A percentile compares a stretch with the other conserved stretches of the same genome.
Conservation (phyloP, 2,888 invertebrate species). For the Lasioglossum lativentre region DNA sequence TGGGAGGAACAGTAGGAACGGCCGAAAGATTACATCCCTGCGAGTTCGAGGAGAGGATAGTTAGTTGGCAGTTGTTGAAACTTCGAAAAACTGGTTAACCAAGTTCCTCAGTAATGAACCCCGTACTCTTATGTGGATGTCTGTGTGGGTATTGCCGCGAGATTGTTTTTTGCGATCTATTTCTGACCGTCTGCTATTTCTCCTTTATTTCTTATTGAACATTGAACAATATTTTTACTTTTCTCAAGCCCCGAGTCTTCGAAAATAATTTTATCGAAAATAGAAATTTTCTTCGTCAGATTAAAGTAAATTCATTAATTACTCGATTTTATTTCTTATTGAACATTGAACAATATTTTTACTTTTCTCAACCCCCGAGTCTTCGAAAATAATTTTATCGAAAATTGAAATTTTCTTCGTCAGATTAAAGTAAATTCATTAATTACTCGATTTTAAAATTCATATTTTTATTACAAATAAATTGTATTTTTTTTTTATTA, state of each 20-base stretch:
- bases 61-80: conserved; percentile 74
- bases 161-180: conserved; percentile 50
- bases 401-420: not conserved
- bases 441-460: too few relatives aligned
- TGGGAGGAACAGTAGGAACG: conserved; percentile 76
- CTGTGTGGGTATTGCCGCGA: conserved; percentile 59
- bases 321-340: not conserved
- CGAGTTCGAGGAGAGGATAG: conserved; percentile 42
- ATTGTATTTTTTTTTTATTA: too few relatives aligned
- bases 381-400: not conserved
- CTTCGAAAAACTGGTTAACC: conserved; percentile 77
- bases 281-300: not conserved
- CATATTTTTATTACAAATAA: too few relatives aligned
- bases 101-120: conserved; percentile 77
- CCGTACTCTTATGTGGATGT: conserved; percentile 71
- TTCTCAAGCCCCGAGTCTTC: too few relatives aligned
- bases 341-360: not conserved
- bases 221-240: not conserved
- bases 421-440: too few relatives aligned
- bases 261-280: not conserved
- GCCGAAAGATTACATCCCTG: conserved; percentile 77
- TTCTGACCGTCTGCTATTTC: conserved; percentile 19
- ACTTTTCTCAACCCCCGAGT: not conserved
- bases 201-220: not conserved
- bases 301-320: too few relatives aligned